Evolutionary conservation across 2,113 vertebrate species (phyloP).

Genomic region (Tympanuchus pallidicinctus): DNA sequence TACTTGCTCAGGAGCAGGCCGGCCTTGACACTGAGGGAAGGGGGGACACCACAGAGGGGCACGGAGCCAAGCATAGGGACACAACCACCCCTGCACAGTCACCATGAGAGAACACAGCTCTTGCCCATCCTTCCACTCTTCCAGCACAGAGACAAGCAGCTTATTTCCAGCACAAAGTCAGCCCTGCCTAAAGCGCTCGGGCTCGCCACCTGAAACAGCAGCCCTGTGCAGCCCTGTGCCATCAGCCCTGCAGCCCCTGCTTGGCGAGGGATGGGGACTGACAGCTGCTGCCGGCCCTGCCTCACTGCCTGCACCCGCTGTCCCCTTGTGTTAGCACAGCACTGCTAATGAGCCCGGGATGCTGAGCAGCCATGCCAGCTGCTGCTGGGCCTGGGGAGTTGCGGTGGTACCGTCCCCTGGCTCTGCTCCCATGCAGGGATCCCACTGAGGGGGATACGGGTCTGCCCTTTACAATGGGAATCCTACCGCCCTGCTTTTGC

Average conservation of each 20-base stretch:
- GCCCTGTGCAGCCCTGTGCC: accelerated
- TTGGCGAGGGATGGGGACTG: background rate
- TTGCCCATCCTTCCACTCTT: background rate
- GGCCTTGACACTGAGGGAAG: too few species aligned
- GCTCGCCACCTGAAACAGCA: accelerated
- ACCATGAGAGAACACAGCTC: background rate
- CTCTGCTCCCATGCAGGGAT: background rate
- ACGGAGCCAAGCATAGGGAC: background rate
- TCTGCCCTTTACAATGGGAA: background rate
- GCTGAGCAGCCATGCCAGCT: accelerated
- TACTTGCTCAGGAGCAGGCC: accelerated
- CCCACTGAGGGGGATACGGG: background rate
- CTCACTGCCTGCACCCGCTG: accelerated
- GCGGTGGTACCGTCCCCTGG: background rate
- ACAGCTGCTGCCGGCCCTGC: background rate
- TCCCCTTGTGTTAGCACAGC: accelerated
- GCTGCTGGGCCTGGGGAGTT: background rate
- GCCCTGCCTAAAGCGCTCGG: accelerated
- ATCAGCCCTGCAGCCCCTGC: accelerated
- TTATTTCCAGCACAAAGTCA: background rate
- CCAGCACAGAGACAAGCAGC: background rate
- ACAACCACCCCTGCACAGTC: background rate
- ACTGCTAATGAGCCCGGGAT: accelerated
- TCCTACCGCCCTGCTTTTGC: background rate
- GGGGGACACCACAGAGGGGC: too few species aligned